These are phyloP conservation scores for Eumerus sabulonum DNA, from an alignment of 2,888 invertebrate species.

Conservation along the genomic window DNA sequence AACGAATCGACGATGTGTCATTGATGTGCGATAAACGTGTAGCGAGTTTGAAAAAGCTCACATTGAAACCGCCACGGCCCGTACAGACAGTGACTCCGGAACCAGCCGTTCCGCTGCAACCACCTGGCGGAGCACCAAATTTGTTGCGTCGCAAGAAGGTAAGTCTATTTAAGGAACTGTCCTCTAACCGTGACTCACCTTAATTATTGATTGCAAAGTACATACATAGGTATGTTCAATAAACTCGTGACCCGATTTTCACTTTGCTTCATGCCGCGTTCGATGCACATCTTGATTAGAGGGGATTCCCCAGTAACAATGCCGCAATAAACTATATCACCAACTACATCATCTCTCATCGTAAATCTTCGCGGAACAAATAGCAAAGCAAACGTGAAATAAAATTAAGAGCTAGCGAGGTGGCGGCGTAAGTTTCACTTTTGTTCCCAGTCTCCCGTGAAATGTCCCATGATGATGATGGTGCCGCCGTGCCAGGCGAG, in stretches of 20 bases:
- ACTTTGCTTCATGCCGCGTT: too few relatives aligned
- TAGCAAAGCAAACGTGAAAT: constrained; percentile 17
- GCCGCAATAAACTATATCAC: constrained; percentile 49
- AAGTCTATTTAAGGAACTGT: constrained; percentile 67
- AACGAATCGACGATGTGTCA: constrained; percentile 96
- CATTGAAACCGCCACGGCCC: constrained; percentile 86
- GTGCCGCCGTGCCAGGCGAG: constrained; percentile 3
- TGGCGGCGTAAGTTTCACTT: constrained; percentile 56
- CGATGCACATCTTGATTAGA: background rate
- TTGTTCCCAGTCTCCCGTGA: constrained; percentile 57
- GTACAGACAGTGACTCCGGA: constrained; percentile 91
- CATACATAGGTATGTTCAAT: background rate
- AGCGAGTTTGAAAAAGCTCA: constrained; percentile 85
- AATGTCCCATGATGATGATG: constrained; percentile 58
- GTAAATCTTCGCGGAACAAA: constrained; percentile 46
- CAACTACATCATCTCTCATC: constrained; percentile 43
- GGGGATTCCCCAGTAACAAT: constrained; percentile 39
- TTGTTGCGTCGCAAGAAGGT: constrained; percentile 77
- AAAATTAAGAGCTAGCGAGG: constrained; percentile 8
- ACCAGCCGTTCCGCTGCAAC: constrained; percentile 82
- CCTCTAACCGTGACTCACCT: constrained; percentile 22
- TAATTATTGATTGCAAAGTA: background rate
- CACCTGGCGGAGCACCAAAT: constrained; percentile 81
- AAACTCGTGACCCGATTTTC: constrained; percentile 4
- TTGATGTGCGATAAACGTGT: constrained; percentile 94